These are phyloP conservation scores for Opisthocomus hoazin DNA, from an alignment of 2,113 vertebrate genomes.

Conservation along the genomic window DNA sequence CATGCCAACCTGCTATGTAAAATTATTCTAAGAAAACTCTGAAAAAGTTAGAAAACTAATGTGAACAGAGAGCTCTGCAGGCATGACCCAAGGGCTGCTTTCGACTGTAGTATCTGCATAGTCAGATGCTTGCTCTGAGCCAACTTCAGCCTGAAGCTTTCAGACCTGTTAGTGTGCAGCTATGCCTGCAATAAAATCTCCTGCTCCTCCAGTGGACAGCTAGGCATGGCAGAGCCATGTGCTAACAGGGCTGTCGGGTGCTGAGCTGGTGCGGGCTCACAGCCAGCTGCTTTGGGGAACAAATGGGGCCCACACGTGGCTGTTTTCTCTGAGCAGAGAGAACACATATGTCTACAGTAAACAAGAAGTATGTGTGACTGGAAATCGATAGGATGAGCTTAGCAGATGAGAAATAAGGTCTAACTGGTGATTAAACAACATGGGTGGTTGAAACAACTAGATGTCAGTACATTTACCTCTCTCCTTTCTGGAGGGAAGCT, in stretches of 20 bases:
- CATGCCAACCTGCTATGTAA: not conserved
- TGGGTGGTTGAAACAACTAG: not conserved
- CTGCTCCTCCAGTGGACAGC: not conserved
- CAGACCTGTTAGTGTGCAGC: not conserved
- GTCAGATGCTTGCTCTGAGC: conserved; percentile 17
- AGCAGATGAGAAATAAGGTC: conserved; percentile 36
- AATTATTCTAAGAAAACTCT: conserved; percentile 5
- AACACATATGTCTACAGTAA: not conserved
- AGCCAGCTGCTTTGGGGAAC: not conserved
- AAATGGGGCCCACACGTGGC: fast-evolving
- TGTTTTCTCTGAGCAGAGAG: not conserved
- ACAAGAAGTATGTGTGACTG: not conserved
- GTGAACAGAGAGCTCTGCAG: not conserved
- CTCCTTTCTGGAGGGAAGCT: not conserved
- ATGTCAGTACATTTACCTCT: not conserved
- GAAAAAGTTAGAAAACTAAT: not conserved
- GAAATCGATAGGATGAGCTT: conserved; percentile 14
- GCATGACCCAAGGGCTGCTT: not conserved
- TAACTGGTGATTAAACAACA: conserved; percentile 42
- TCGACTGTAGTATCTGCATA: not conserved
- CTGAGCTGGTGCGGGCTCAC: not conserved
- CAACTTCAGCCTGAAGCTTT: not conserved
- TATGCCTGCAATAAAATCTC: not conserved
- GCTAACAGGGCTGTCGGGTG: not conserved
- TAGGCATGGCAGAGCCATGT: not conserved